A percentile compares a stretch with the other conserved stretches of the same genome.
Conservation (phyloP, 2,797 vertebrate species). For the Botia kubotai region DNA sequence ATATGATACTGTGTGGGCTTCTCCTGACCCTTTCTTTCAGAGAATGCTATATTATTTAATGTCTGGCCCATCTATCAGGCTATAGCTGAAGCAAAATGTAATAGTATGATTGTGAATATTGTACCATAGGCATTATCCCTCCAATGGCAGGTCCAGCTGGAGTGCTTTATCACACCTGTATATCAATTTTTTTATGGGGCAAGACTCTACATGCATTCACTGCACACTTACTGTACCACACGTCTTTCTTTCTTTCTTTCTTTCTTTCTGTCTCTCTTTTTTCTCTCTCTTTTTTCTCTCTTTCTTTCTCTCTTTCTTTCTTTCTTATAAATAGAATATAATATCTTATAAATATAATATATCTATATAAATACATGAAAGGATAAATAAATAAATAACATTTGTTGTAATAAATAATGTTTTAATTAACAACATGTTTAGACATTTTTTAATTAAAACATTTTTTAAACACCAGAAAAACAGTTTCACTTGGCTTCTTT, state of each 20-base stretch:
- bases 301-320: too few relatives aligned
- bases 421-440: too few relatives aligned
- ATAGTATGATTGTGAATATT: conserved; percentile 50
- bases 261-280: neutral
- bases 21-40: conserved; percentile 40
- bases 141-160: conserved; percentile 42
- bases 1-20: neutral
- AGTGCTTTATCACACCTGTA: conserved; percentile 50
- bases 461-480: neutral
- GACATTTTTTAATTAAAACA: too few relatives aligned
- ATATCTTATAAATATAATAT: too few relatives aligned
- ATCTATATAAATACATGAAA: too few relatives aligned
- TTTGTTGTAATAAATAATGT: too few relatives aligned
- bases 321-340: too few relatives aligned
- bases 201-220: neutral
- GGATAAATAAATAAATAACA: too few relatives aligned
- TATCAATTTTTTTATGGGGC: conserved; percentile 51
- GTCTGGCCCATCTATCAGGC: conserved; percentile 32
- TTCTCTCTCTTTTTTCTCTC: neutral
- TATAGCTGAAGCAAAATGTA: conserved; percentile 38
- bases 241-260: neutral
- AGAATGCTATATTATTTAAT: conserved; percentile 35
- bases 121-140: conserved; percentile 46
- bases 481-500: neutral
- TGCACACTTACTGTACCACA: conserved; percentile 13